Evolutionary conservation across 2,797 vertebrate species (phyloP), one percentile per base, ranked within the genome.

Genomic region (Lepidocolaptes lacrymiger): DNA sequence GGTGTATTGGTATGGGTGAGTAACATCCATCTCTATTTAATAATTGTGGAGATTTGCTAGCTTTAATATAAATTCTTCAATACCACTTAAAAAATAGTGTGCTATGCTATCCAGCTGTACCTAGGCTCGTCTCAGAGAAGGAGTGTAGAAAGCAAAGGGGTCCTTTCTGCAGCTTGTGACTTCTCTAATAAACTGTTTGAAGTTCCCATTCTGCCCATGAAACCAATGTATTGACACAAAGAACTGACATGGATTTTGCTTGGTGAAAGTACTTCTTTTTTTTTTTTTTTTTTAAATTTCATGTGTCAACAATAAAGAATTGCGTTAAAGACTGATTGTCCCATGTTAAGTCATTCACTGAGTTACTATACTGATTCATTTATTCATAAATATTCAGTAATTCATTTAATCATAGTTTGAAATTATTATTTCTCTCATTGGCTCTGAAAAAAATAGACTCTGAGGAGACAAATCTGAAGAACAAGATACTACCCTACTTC

Each of bases 161-260:
- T 71, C 9, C 11, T 69, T n/a, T 51, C 37, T 30, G 9, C 27
- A 15, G 16, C 7, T 37, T 32, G 4, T 34, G 24, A 30, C 14
- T 58, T 76, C 14, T 34, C 20, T 44, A 34, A 69, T 16, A 24
- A 63, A 13, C 20, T 24, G 1, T 49, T 5, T 44, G 44, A 51
- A 44, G 24, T 2, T 63, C 14, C 10, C 15, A 16, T 71, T 83
- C n/a, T 63, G 8, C 43, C 17, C 2, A 0, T 39, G 16, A 19
- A 32, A 22, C 1, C 6, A 41, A 0, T 13, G n/a, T 5, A 55
- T 2, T 36, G 15, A 54, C 36, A 43, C 2, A 28, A 22, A 3
- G 4, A 54, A 39, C 1, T 34, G 36, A 43, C 22, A 27, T 41
- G n/a, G 78, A 20, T 68, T 58, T 79, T 92, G 3, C 11, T 51